These are phyloP conservation scores for Euglossa dilemma DNA, from an alignment of 1,140 invertebrate genomes.

Conservation along the genomic window DNA sequence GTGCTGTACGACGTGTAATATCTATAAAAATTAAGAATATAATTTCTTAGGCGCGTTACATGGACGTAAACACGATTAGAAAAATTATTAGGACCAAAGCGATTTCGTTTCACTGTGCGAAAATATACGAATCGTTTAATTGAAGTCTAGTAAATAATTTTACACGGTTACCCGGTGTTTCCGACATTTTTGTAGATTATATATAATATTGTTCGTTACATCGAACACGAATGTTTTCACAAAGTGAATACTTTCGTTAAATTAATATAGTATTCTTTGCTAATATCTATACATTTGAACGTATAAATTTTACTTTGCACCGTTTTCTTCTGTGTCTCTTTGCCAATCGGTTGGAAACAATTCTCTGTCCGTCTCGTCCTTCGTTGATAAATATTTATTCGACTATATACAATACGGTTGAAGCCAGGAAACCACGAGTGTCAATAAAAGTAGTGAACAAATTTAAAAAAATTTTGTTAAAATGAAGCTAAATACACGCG, in stretches of 20 bases:
- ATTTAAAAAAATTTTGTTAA: background rate
- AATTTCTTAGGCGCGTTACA: constrained; percentile 22
- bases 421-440: background rate
- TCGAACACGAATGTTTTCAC: background rate
- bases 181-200: background rate
- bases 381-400: constrained; percentile 51
- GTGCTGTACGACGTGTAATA: constrained; percentile 32
- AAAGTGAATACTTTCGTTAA: background rate
- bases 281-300: background rate
- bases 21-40: constrained; percentile 37
- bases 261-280: background rate
- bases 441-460: background rate
- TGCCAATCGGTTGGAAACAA: background rate
- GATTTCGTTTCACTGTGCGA: background rate
- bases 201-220: background rate
- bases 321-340: background rate
- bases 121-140: background rate
- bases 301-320: background rate
- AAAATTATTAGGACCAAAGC: background rate
- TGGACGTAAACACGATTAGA: background rate
- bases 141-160: background rate
- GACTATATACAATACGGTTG: constrained; percentile 3
- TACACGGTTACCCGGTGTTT: background rate
- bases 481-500: constrained; percentile 59
- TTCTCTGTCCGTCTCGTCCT: constrained; percentile 32